phyloP scores from a whole-genome alignment of 2,113 vertebrate genomes.

The Neolamprologus toae region DNA sequence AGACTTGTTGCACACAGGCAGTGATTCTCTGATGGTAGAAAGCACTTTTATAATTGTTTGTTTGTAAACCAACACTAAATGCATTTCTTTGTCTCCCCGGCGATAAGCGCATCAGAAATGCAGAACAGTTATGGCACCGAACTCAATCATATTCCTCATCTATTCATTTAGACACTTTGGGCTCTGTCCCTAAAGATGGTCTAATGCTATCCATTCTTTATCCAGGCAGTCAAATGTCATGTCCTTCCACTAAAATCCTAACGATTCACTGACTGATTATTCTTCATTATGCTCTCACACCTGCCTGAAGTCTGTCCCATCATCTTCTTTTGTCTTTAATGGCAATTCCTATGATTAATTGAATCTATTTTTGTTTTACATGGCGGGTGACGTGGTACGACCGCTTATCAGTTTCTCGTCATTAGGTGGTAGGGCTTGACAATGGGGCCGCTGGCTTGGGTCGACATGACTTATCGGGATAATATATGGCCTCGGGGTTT shows the following conservation, averaged over 20 bases:
- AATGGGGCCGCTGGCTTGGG: constrained; percentile 33
- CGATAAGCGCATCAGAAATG: not conserved
- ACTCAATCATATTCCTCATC: not conserved
- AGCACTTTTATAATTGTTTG: not conserved
- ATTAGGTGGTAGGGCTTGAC: constrained; percentile 56
- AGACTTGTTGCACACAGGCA: not conserved
- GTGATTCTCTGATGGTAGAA: not conserved
- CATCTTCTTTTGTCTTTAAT: constrained; percentile 51
- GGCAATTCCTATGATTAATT: constrained; percentile 65
- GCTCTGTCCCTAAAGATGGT: not conserved
- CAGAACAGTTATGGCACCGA: not conserved
- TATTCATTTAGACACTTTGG: not conserved
- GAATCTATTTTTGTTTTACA: constrained; percentile 69
- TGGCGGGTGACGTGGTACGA: constrained; percentile 49
- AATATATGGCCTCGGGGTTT: constrained; percentile 53
- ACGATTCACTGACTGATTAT: constrained; percentile 48
- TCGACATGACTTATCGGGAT: constrained; percentile 61
- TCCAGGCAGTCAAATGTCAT: constrained; percentile 9
- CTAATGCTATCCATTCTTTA: not conserved
- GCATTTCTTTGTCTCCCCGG: not conserved
- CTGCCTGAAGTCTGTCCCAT: constrained; percentile 21
- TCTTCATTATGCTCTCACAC: constrained; percentile 53
- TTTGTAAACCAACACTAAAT: not conserved
- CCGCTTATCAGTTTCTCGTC: constrained; percentile 67
- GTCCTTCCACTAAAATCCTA: constrained; percentile 30